Evolutionary conservation across 2,797 vertebrate species (phyloP).

Genomic region (Dallia pectoralis): DNA sequence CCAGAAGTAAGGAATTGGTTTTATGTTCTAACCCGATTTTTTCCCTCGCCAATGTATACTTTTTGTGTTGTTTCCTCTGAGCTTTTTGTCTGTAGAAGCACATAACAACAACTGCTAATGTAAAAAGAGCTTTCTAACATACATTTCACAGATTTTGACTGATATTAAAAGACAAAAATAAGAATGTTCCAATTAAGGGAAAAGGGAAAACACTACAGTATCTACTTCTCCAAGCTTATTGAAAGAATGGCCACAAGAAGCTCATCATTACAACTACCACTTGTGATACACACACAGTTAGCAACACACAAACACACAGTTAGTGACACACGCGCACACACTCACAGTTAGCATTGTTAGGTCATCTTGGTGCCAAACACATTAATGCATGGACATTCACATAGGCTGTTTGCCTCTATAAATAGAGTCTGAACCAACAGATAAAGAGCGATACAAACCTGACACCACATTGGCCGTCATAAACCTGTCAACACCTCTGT

Average conservation of each 20-base stretch:
- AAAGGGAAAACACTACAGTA: neutral
- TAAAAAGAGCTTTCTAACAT: too few species aligned
- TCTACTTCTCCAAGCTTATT: slow-evolving; percentile 1
- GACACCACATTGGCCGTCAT: neutral
- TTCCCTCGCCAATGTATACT: too few species aligned
- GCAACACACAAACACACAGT: too few species aligned
- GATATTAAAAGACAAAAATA: too few species aligned
- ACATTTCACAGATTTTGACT: too few species aligned
- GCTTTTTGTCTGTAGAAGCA: too few species aligned
- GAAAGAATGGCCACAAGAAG: slow-evolving; percentile 20
- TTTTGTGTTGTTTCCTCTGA: too few species aligned
- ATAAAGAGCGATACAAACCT: neutral
- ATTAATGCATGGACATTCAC: neutral
- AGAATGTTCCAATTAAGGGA: too few species aligned
- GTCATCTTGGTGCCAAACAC: neutral
- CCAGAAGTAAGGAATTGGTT: too few species aligned
- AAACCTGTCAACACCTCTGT: neutral
- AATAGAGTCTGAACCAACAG: neutral
- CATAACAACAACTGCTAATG: too few species aligned
- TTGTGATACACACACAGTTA: neutral
- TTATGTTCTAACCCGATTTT: too few species aligned
- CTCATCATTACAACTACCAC: slow-evolving; percentile 4
- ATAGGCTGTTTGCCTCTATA: neutral
- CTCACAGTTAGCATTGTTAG: neutral
- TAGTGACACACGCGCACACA: too few species aligned